Conservation (phyloP, 1,140 invertebrate species). For the Gerris buenoi region DNA sequence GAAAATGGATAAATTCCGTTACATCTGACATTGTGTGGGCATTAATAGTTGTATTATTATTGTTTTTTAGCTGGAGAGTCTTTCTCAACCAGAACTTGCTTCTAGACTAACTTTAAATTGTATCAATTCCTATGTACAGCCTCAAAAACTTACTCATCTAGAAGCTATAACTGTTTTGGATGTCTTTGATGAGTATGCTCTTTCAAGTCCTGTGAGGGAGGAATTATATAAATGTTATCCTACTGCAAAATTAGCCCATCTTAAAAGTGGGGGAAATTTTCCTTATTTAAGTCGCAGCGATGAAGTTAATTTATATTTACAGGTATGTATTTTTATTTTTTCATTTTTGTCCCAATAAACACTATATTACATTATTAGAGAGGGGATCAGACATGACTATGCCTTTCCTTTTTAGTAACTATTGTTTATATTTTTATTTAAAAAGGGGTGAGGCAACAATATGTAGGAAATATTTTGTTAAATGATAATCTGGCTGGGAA, state of each 20-base stretch:
- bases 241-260: conserved; percentile 68
- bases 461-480: too few species aligned
- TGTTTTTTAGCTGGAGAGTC: conserved; percentile 53
- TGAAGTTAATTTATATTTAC: conserved; percentile 80
- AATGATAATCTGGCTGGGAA: too few species aligned
- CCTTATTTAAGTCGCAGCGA: conserved; percentile 76
- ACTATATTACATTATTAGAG: too few species aligned
- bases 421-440: too few species aligned
- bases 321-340: too few species aligned
- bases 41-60: background rate
- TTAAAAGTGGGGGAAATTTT: conserved; percentile 82
- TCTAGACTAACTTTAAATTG: conserved; percentile 79
- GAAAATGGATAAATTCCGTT: too few species aligned
- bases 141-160: conserved; percentile 50
- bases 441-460: too few species aligned
- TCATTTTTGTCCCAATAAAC: too few species aligned
- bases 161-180: conserved; percentile 65
- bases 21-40: too few species aligned
- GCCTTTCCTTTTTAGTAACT: too few species aligned
- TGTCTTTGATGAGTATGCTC: conserved; percentile 79
- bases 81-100: conserved; percentile 68
- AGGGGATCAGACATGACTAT: too few species aligned
- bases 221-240: conserved; percentile 80
- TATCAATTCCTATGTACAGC: conserved; percentile 61
- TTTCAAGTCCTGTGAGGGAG: conserved; percentile 51